A percentile compares a stretch with the other conserved stretches of the same genome.
Conservation (phyloP, 35 echinoderm and acorn worm species). For the Ophioderma brevispina region DNA sequence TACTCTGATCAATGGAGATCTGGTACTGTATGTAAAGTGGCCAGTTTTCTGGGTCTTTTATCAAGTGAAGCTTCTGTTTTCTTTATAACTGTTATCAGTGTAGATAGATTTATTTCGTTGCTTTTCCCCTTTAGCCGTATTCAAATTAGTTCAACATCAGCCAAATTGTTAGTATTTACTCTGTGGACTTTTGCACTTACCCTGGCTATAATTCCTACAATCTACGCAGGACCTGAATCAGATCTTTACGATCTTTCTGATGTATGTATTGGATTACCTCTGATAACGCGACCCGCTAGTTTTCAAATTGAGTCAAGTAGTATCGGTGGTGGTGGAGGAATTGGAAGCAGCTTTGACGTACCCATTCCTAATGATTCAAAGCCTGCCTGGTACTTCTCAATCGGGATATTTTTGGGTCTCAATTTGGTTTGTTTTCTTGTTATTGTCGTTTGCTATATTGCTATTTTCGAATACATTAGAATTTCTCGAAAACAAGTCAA, state of each 20-base stretch:
- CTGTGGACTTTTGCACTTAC: conserved; percentile 7
- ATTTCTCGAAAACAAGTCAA: neutral
- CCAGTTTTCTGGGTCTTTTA: conserved; percentile 19
- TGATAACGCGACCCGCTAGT: neutral
- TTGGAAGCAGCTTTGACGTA: neutral
- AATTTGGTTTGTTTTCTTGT: conserved; percentile 38
- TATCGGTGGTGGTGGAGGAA: neutral
- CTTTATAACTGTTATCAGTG: conserved; percentile 45
- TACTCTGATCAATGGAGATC: conserved; percentile 20
- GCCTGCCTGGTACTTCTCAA: conserved; percentile 27
- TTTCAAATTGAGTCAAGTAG: neutral
- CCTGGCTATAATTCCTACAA: conserved; percentile 14
- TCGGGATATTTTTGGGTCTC: conserved; percentile 32
- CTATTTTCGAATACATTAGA: conserved; percentile 24
- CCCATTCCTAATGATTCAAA: neutral
- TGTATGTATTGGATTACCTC: conserved; percentile 36
- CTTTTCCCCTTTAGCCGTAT: conserved; percentile 36
- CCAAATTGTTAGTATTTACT: neutral
- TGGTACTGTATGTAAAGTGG: conserved; percentile 35
- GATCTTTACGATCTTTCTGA: conserved; percentile 28
- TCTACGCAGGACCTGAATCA: neutral
- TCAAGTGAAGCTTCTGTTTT: conserved; percentile 50
- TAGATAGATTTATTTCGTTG: conserved; percentile 41
- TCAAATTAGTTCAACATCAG: neutral
- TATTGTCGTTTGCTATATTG: conserved; percentile 16